Evolutionary conservation across 2,113 vertebrate genomes (phyloP), one percentile per base, ranked within the genome.

Genomic region (Halcyon malimbica): DNA sequence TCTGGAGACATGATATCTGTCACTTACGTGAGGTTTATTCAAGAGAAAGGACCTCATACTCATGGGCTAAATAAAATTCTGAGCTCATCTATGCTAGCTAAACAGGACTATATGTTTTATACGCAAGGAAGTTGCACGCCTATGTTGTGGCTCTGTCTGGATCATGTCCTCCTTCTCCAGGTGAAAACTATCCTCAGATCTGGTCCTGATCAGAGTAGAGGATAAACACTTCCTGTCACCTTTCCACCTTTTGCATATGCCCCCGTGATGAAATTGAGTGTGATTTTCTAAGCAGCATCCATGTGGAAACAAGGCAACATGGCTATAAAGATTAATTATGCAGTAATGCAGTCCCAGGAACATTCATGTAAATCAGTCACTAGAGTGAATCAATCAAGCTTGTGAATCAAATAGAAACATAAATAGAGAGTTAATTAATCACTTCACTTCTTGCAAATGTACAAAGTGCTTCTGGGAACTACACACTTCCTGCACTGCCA

Each of bases 391-490:
- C 26, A 62, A 65, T 91, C 69, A 64, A 94, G 25, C 33, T 21
- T 80, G 15, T 77, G 63, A 93, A 68, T 69, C 14, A 46, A 91
- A 82, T 4, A 60, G 51, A 91, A 94, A 94, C 28, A 88, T 65
- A 96, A 94, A 93, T 64, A 68, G 17, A 28, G 14, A 85, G 37
- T 64, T 92, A 93, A 87, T 93, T 37, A 83, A 92, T 81, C 44
- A 51, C 87, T 96, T 86, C 51, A 37, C 33, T 93, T 93, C 63
- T 93, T 94, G 39, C 14, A 90, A 96, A 88, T 79, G 17, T 31
- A 60, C 23, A 46, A 81, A 46, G 21, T 2, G 2, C 35, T 80
- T 87, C 39, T 79, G 75, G 73, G 44, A 82, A 6, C 23, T 48
- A 41, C 53, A 44, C 3, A 50, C 3, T 5, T 79, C 80, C 56